phyloP scores from a whole-genome alignment of 2,113 vertebrate species.

The Miniopterus natalensis region DNA sequence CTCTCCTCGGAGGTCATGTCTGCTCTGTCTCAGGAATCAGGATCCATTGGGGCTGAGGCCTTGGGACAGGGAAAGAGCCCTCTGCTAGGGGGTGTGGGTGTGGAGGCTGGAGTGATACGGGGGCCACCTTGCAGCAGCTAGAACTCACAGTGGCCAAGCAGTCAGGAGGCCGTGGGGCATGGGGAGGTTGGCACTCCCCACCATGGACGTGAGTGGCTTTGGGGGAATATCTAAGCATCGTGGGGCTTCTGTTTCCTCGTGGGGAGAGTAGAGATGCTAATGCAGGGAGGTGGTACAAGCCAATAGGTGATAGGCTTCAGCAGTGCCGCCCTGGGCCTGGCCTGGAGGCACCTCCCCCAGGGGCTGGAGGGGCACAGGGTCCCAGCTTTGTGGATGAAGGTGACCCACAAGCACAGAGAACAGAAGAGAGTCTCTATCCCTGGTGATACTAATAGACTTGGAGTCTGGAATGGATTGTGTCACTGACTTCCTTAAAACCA shows the following conservation, averaged over 20 bases:
- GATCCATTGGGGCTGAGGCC: neutral
- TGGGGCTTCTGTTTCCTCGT: neutral
- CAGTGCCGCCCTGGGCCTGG: neutral
- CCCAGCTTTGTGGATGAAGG: neutral
- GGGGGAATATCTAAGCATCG: fast-evolving
- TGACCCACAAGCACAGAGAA: neutral
- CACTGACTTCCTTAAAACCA: fast-evolving
- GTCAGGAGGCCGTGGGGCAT: fast-evolving
- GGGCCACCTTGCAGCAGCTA: neutral
- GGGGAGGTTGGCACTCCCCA: neutral
- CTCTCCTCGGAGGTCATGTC: neutral
- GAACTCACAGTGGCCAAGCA: neutral
- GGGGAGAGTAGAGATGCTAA: neutral
- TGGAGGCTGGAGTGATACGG: neutral
- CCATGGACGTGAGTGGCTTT: neutral
- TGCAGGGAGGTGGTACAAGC: neutral
- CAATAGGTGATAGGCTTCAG: neutral
- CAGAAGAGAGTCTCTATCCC: neutral
- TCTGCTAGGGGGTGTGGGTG: neutral
- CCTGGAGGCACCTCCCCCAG: neutral
- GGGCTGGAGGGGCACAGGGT: neutral
- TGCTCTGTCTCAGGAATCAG: neutral
- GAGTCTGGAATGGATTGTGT: neutral
- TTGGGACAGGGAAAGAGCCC: neutral
- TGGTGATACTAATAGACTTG: fast-evolving